Base-by-base conservation (phyloP, 2,888 invertebrate species). In the Ephialtes manifestator region DNA sequence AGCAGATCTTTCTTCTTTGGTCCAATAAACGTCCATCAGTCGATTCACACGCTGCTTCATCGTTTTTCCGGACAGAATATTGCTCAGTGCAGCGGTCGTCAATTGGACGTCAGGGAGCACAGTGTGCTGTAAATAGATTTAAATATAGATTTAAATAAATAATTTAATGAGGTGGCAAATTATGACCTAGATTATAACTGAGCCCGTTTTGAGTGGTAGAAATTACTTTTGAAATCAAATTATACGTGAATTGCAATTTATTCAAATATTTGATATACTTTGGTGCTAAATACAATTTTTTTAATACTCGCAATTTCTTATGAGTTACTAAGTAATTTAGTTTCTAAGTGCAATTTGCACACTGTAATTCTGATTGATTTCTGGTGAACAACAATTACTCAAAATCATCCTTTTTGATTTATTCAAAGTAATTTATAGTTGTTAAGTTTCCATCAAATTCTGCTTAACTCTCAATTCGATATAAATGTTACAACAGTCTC, bases 31-130 rank as follows among this genome's bases (percentile, higher is more conserved):
- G 53, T 53, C 20, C 53, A 53, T 20, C 18, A 53, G 53, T 53
- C 53, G 53, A 53, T 53, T 53, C 53, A 53, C n/a, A n/a, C 53
- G 53, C 53, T 53, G 53, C 53, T 53, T 53, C 20, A 53, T 53
- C 53, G 53, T 53, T 20, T 53, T 53, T n/a, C 18, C 53, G 20
- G 18, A 53, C 20, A 18, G 53, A 53, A 53, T 53, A 20, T 53
- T 53, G 20, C 53, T 53, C 7, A 53, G 20, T 20, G 53, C 53
- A 18, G 53, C 53, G 20, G 53, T 53, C n/a, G 18, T 53, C 20
- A 53, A 20, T 20, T 53, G 53, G 20, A 53, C 53, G 53, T 53
- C 20, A 18, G 53, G 53, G 20, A 53, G 53, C 53, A 53, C 18
- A 18, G 53, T 18, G 20, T 20, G 53, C 53, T 53, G 53, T 20